phyloP scores from a whole-genome alignment of 23 tunicate genomes.

The Pegea sp. region DNA sequence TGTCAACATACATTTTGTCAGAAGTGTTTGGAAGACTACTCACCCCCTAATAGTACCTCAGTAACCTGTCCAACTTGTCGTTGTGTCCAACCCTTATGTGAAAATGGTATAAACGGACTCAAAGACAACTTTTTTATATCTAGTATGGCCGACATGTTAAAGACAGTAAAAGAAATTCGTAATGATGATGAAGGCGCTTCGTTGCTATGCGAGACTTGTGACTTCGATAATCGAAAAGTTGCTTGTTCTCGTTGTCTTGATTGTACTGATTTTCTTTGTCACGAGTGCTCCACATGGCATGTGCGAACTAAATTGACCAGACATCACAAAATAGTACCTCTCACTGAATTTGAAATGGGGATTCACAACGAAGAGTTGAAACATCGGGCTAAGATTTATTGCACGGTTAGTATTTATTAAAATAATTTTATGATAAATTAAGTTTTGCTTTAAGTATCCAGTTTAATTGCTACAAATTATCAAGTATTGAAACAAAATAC shows the following conservation, averaged over 20 bases:
- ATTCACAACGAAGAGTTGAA: slow-evolving; percentile 88
- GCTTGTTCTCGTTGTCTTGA: slow-evolving; percentile 76
- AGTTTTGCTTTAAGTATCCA: no score
- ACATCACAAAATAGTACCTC: slow-evolving; percentile 69
- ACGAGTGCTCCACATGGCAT: slow-evolving; percentile 90
- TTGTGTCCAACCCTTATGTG: slow-evolving; percentile 46
- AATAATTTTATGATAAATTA: no score
- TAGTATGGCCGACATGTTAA: slow-evolving; percentile 93
- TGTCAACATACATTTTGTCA: slow-evolving; percentile 97
- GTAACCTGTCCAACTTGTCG: slow-evolving; percentile 87
- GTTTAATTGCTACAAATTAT: no score
- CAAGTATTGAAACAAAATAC: no score
- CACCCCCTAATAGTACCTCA: slow-evolving; percentile 51
- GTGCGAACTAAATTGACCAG: slow-evolving; percentile 76
- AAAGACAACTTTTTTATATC: slow-evolving; percentile 88
- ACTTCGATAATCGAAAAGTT: slow-evolving; percentile 49
- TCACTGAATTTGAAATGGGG: slow-evolving; percentile 77
- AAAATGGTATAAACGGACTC: slow-evolving; percentile 52
- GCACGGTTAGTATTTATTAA: slow-evolving; percentile 56
- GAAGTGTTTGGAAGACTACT: slow-evolving; percentile 86
- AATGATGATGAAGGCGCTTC: slow-evolving; percentile 81
- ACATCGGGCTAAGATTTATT: slow-evolving; percentile 78
- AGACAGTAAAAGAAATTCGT: slow-evolving; percentile 84
- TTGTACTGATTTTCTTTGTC: slow-evolving; percentile 84
- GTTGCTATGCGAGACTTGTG: slow-evolving; percentile 88